phyloP scores from a whole-genome alignment of 1,140 invertebrate species.

The Chlorops oryzae region DNA sequence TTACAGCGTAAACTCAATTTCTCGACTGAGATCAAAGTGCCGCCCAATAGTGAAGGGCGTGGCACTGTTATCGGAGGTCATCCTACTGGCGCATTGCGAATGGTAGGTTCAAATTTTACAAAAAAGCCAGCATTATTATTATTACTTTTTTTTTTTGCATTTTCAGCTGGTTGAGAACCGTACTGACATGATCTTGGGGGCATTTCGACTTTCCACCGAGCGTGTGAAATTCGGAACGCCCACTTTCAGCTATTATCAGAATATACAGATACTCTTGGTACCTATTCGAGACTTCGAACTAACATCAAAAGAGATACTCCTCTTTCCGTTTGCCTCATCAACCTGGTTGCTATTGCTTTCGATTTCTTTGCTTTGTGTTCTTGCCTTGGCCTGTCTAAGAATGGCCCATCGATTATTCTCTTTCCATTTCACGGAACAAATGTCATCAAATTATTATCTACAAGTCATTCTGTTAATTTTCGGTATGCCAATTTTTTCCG shows the following conservation, averaged over 20 bases:
- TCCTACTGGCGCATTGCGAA: slow-evolving; percentile 20
- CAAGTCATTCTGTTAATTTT: slow-evolving; percentile 2
- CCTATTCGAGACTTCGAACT: not conserved
- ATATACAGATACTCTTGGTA: slow-evolving; percentile 1
- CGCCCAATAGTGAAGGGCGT: slow-evolving; percentile 5
- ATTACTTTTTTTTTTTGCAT: not conserved
- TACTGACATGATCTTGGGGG: slow-evolving; percentile 7
- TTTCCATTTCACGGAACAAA: not conserved
- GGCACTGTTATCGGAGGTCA: slow-evolving; percentile 20
- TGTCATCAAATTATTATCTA: not conserved
- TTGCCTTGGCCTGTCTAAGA: not conserved
- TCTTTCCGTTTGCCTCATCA: too few relatives aligned
- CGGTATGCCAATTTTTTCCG: not conserved
- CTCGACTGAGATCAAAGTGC: slow-evolving; percentile 4
- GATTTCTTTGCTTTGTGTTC: slow-evolving; percentile 7
- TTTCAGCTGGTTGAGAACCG: slow-evolving; percentile 3
- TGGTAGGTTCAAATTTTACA: slow-evolving; percentile 6
- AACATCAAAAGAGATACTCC: slow-evolving; percentile 7
- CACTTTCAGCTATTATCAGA: slow-evolving; percentile 6
- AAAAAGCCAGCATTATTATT: not conserved
- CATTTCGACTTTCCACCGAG: slow-evolving; percentile 6
- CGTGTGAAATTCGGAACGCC: not conserved
- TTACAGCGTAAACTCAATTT: slow-evolving; percentile 13
- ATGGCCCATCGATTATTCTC: too few relatives aligned
- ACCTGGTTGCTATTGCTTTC: slow-evolving; percentile 8